Evolutionary conservation across 2,113 vertebrate species (phyloP), one percentile per base, ranked within the genome.

Genomic region (Tamias sibiricus): DNA sequence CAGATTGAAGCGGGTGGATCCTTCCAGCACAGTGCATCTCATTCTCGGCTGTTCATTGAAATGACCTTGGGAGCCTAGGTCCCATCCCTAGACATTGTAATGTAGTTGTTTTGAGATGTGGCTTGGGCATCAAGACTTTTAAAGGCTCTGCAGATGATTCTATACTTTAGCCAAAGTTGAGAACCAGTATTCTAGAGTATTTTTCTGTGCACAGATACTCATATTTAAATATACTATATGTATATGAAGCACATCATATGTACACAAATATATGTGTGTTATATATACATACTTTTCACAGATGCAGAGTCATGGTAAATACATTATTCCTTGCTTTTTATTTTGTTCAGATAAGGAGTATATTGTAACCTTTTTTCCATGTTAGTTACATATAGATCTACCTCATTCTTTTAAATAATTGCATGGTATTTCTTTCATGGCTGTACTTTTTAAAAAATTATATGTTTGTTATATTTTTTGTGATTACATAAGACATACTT

Each of bases 391-490:
- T 75, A 4, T 64, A 82, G 47, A 62, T 17, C 37, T 47, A 49
- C 42, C 35, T 92, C 47, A 80, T 52, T 80, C 69, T 95, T 88
- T 95, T 49, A 19, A 92, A 77, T 82, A 57, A 90, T 13, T 57
- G 13, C 24, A 20, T 69, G 77, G 76, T 91, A 40, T 79, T 91
- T 76, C 35, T 22, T 84, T 72, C 9, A 4, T 68, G 57, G 74
- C 13, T 90, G 28, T 74, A 44, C n/a, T 75, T 89, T 52, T 84
- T 37, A 1, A 35, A 22, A 77, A 89, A 80, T 40, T 13, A 13
- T 13, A 13, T 40, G n/a, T 68, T 85, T 81, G 52, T 82, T 91
- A 8, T 59, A 8, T 62, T 91, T 91, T 66, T 24, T 87, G 16
- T 91, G 30, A 22, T 87, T 69, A 35, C 40, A 26, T 82, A 47